phyloP scores from a whole-genome alignment of 2,888 invertebrate species.

The Graphium colonna region DNA sequence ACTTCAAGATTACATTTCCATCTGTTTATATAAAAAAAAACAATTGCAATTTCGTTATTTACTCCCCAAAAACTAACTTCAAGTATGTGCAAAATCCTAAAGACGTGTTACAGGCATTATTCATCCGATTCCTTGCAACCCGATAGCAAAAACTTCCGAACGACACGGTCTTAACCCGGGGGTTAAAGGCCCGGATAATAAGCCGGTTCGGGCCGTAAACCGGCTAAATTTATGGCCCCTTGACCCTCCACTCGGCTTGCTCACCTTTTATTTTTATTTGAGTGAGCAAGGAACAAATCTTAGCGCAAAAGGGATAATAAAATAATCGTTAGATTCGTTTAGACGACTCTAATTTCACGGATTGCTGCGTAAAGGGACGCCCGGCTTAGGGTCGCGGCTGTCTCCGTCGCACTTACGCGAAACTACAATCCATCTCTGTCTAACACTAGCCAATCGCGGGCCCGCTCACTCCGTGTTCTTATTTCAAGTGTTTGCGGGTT shows the following conservation, averaged over 20 bases:
- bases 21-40: no score
- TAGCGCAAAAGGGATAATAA: constrained; percentile 79
- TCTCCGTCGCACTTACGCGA: constrained; percentile 41
- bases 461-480: constrained; percentile 47
- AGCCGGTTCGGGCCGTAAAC: constrained; percentile 68
- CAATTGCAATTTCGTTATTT: no score
- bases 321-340: constrained; percentile 81
- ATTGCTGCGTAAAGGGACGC: constrained; percentile 74
- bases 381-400: constrained; percentile 48
- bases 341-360: constrained; percentile 79
- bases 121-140: neutral
- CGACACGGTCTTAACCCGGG: constrained; percentile 32
- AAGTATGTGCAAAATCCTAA: no score
- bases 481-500: constrained; percentile 65
- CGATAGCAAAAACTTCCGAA: neutral
- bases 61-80: no score
- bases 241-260: constrained; percentile 73
- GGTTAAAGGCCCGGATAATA: constrained; percentile 72
- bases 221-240: constrained; percentile 67
- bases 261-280: constrained; percentile 80
- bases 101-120: no score
- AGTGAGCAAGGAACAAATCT: constrained; percentile 80
- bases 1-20: no score
- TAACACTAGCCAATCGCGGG: constrained; percentile 54
- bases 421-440: constrained; percentile 39